Percentiles rank a stretch among this genome's conserved stretches.
phyloP scores from a whole-genome alignment of 1,140 invertebrate genomes.

The Daktulosphaira vitifoliae region DNA sequence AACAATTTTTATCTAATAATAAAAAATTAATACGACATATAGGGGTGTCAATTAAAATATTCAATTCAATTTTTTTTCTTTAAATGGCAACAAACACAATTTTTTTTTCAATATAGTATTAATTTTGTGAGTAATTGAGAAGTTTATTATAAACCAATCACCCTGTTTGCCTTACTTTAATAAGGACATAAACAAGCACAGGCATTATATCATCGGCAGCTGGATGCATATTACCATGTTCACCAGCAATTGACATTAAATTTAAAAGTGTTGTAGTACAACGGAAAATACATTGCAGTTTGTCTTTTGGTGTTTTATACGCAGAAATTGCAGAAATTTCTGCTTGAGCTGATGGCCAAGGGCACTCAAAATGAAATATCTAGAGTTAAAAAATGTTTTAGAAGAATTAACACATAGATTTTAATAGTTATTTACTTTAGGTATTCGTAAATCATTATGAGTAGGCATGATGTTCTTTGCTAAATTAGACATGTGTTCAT shows the following conservation, averaged over 20 bases:
- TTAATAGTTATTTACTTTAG: slow-evolving; percentile 48
- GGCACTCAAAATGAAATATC: slow-evolving; percentile 79
- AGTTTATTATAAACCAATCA: no score
- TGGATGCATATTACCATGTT: slow-evolving; percentile 61
- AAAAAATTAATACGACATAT: no score
- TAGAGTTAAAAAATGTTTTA: slow-evolving; percentile 35
- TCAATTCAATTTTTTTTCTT: no score
- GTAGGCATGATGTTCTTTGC: slow-evolving; percentile 67
- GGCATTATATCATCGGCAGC: slow-evolving; percentile 96
- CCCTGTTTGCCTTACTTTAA: slow-evolving; percentile 77
- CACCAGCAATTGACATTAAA: slow-evolving; percentile 70
- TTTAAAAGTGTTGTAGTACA: slow-evolving; percentile 91
- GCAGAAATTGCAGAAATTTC: slow-evolving; percentile 86
- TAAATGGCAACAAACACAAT: no score
- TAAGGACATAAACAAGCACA: slow-evolving; percentile 91
- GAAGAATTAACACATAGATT: background rate
- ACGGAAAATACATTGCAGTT: slow-evolving; percentile 76
- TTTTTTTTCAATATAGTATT: no score
- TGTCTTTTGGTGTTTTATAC: slow-evolving; percentile 90
- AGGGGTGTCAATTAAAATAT: no score
- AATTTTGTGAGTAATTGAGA: background rate
- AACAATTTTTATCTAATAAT: no score
- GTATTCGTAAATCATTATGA: slow-evolving; percentile 74
- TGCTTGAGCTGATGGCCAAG: slow-evolving; percentile 93
- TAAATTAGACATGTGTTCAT: slow-evolving; percentile 81